These are phyloP conservation scores for Metridium senile DNA, from an alignment of 92 coral and sea anemone genomes.

Conservation along the genomic window DNA sequence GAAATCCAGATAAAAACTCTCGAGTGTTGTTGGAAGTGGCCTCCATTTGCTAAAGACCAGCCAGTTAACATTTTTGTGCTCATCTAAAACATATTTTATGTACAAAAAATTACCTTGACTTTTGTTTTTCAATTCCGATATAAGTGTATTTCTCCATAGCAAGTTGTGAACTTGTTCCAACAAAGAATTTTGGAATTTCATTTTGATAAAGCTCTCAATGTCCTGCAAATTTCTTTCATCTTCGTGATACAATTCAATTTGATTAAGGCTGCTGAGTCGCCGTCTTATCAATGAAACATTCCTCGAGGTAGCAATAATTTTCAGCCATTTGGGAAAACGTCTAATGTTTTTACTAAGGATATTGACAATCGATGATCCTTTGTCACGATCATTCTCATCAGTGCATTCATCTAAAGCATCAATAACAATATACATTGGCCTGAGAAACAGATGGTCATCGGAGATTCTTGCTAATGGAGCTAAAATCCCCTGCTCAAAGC, in stretches of 20 bases:
- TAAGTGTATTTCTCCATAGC: not conserved
- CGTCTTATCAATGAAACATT: slow-evolving; percentile 47
- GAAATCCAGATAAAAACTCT: slow-evolving; percentile 52
- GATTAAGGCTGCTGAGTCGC: slow-evolving; percentile 10
- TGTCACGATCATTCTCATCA: not conserved
- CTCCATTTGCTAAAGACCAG: slow-evolving; percentile 15
- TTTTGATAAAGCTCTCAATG: slow-evolving; percentile 41
- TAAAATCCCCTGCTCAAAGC: slow-evolving; percentile 63
- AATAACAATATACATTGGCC: slow-evolving; percentile 43
- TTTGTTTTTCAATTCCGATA: slow-evolving; percentile 28
- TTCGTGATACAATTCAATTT: slow-evolving; percentile 32
- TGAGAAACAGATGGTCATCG: not conserved
- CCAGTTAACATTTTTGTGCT: slow-evolving; percentile 20
- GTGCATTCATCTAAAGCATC: slow-evolving; percentile 86
- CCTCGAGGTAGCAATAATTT: slow-evolving; percentile 59
- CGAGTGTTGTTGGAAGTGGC: slow-evolving; percentile 60
- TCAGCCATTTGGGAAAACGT: slow-evolving; percentile 69
- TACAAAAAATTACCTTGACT: slow-evolving; percentile 76
- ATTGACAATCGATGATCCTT: slow-evolving; percentile 46
- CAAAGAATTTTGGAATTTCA: slow-evolving; percentile 21
- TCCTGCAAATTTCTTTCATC: slow-evolving; percentile 68
- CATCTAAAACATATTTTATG: slow-evolving; percentile 48
- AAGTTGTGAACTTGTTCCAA: not conserved
- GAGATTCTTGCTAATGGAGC: slow-evolving; percentile 45
- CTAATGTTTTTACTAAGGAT: slow-evolving; percentile 32